A percentile compares a stretch with the other conserved stretches of the same genome.
phyloP scores from a whole-genome alignment of 1,140 invertebrate genomes.

The Penaeus japonicus region DNA sequence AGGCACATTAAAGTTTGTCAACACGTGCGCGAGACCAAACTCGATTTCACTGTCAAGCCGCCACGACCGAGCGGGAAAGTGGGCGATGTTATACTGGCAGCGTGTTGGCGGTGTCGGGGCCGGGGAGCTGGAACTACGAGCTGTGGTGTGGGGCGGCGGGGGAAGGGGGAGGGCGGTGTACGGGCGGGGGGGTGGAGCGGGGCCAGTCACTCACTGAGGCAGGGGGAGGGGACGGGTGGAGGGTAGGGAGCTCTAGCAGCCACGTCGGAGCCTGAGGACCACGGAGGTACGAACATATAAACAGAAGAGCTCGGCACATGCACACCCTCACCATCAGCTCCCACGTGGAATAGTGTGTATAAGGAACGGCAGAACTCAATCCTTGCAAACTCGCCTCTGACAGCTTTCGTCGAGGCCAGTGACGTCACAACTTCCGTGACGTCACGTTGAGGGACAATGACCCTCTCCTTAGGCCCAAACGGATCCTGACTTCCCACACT shows the following conservation, averaged over 20 bases:
- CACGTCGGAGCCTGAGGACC: conserved; percentile 36
- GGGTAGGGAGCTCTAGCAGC: conserved; percentile 33
- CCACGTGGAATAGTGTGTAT: background rate
- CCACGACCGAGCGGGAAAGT: conserved; percentile 50
- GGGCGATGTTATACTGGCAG: conserved; percentile 43
- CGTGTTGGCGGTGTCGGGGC: conserved; percentile 18
- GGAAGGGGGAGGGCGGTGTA: background rate
- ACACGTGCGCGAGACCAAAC: conserved; percentile 33
- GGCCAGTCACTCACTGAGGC: conserved; percentile 7
- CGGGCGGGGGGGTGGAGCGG: background rate
- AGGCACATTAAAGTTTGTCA: conserved; percentile 4
- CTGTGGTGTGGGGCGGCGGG: background rate
- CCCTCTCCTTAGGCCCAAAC: background rate
- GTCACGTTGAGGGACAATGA: conserved; percentile 40
- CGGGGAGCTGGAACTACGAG: background rate
- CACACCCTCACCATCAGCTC: background rate
- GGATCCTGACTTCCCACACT: background rate
- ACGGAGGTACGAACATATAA: conserved; percentile 13
- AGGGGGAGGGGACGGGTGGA: background rate
- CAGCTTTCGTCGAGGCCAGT: background rate
- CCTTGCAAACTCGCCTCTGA: too few relatives aligned
- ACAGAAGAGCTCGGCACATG: background rate
- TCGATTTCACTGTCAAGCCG: conserved; percentile 42
- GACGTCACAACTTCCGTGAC: conserved; percentile 27
- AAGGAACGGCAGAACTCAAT: too few relatives aligned